A percentile compares a stretch with the other conserved stretches of the same genome.
Evolutionary conservation across 2,113 vertebrate species (phyloP).

Genomic region (Engraulis encrasicolus): DNA sequence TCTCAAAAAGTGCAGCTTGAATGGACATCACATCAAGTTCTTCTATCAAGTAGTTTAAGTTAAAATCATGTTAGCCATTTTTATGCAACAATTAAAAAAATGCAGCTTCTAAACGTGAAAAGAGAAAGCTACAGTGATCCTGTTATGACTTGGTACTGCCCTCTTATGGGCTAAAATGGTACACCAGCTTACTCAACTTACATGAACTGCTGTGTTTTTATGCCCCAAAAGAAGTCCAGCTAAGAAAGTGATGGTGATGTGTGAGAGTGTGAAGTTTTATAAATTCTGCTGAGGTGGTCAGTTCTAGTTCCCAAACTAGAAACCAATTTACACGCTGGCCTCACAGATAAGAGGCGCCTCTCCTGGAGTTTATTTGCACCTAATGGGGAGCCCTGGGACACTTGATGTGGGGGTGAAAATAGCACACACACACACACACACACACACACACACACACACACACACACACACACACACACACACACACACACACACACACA

Average conservation of each 20-base stretch:
- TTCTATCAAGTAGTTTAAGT: not conserved
- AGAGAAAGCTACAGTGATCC: not conserved
- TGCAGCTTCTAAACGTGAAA: not conserved
- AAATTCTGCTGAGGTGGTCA: conserved; percentile 15
- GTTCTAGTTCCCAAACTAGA: not conserved
- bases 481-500: not conserved
- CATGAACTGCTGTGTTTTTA: too few relatives aligned
- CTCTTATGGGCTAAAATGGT: not conserved
- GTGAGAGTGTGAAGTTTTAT: not conserved
- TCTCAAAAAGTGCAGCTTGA: too few relatives aligned
- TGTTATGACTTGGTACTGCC: not conserved
- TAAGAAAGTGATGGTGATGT: not conserved
- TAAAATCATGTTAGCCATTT: not conserved
- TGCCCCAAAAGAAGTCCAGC: not conserved
- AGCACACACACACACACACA: not conserved
- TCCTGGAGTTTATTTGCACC: not conserved
- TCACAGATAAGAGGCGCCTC: not conserved
- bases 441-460: not conserved
- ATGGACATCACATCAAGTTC: not conserved
- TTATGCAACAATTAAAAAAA: not conserved
- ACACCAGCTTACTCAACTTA: not conserved
- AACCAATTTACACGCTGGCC: conserved; percentile 1
- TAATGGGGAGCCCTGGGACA: not conserved
- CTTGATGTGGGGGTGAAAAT: not conserved
- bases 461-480: not conserved